phyloP scores from a whole-genome alignment of 2,113 vertebrate genomes.

The Cisticola juncidis region DNA sequence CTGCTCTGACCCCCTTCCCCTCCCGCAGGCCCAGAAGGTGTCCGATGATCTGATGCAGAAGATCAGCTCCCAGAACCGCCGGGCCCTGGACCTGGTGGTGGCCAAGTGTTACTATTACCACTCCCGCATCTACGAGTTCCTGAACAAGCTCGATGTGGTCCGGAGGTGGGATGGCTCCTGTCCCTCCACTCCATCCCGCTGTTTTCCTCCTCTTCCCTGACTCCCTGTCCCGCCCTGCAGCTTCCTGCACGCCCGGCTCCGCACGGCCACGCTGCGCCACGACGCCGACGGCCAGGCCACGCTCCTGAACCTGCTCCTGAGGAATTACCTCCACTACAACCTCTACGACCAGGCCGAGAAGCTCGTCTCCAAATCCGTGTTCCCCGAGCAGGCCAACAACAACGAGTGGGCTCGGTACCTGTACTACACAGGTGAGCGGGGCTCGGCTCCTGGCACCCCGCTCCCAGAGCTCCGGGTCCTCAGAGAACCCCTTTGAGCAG shows the following conservation, averaged over 20 bases:
- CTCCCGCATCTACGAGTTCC: conserved; percentile 93
- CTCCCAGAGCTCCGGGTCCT: background rate
- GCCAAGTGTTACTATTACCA: conserved; percentile 99
- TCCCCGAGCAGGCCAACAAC: conserved; percentile 97
- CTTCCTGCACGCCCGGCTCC: conserved; percentile 91
- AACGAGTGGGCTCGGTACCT: conserved; percentile 99
- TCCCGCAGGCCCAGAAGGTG: conserved; percentile 88
- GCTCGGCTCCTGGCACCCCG: background rate
- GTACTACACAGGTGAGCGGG: conserved; percentile 89
- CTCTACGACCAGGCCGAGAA: conserved; percentile 98
- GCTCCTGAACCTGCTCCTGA: conserved; percentile 92
- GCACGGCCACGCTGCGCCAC: conserved; percentile 91
- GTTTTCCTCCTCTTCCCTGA: background rate
- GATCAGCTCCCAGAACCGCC: conserved; percentile 92
- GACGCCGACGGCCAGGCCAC: conserved; percentile 94
- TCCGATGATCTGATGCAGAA: conserved; percentile 96
- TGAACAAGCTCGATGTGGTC: conserved; percentile 87
- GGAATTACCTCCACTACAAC: conserved; percentile 95
- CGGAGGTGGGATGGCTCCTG: conserved; percentile 79
- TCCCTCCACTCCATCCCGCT: rapidly evolving
- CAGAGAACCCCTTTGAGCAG: background rate
- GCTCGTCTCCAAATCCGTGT: conserved; percentile 94
- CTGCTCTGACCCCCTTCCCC: background rate
- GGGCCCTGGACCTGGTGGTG: conserved; percentile 92
- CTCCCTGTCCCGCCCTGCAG: background rate